These are phyloP conservation scores for Oscheius sp. DNA, from an alignment of 2,888 invertebrate species.

Conservation along the genomic window DNA sequence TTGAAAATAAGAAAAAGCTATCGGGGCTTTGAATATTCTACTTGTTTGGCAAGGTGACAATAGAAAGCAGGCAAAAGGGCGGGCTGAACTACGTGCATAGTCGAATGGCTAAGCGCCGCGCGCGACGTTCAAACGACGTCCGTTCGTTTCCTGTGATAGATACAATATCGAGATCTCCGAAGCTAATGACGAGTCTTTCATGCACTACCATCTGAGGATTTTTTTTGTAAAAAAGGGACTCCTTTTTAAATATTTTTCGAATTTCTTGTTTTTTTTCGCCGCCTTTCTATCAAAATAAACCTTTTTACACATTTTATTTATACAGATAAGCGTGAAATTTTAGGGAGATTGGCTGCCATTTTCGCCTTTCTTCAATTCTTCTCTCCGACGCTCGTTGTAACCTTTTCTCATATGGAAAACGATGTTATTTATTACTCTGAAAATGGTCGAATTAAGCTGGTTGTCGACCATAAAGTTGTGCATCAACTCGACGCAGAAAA, in stretches of 20 bases:
- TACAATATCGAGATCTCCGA: constrained; percentile 29
- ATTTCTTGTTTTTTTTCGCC: constrained; percentile 11
- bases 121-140: neutral
- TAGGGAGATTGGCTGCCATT: constrained; percentile 13
- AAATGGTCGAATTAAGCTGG: no score
- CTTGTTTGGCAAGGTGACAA: no score
- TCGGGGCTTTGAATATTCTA: no score
- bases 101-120: constrained; percentile 3
- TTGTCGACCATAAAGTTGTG: no score
- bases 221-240: neutral
- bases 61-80: no score
- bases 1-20: no score
- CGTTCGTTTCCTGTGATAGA: constrained; percentile 19
- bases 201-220: constrained; percentile 33
- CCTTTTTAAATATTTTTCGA: no score
- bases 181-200: constrained; percentile 18
- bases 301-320: neutral
- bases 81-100: neutral
- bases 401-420: constrained; percentile 59
- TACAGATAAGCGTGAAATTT: neutral
- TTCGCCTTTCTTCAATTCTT: constrained; percentile 10
- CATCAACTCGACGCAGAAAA: no score
- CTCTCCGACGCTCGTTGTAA: constrained; percentile 54
- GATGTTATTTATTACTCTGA: constrained; percentile 55
- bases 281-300: no score